Percentiles rank a stretch among this genome's conserved stretches.
Evolutionary conservation across 2,797 vertebrate species (phyloP).

Genomic region (Lacerta agilis): DNA sequence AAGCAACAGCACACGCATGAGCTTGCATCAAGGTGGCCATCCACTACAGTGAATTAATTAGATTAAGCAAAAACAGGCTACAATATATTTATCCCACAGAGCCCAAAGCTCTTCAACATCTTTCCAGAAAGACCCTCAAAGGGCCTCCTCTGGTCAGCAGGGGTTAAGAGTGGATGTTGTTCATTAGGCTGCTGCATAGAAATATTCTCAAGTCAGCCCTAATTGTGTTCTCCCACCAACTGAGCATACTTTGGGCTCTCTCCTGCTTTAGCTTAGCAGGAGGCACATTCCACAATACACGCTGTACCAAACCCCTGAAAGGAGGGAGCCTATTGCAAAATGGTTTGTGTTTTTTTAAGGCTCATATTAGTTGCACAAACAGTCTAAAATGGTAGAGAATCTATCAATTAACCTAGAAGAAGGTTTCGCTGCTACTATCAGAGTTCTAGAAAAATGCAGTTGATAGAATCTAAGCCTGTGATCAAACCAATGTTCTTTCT

Average conservation of each 20-base stretch:
- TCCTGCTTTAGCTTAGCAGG: not conserved
- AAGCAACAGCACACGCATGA: not conserved
- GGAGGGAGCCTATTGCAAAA: not conserved
- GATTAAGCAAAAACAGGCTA: not conserved
- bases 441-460: not conserved
- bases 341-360: too few species aligned
- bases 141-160: not conserved
- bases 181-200: not conserved
- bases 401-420: not conserved
- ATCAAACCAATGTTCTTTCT: not conserved
- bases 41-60: not conserved
- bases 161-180: not conserved
- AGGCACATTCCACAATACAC: slow-evolving; percentile 1
- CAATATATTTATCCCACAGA: not conserved
- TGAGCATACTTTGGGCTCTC: not conserved
- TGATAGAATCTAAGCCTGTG: not conserved
- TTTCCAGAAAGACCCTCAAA: not conserved
- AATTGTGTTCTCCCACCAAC: not conserved
- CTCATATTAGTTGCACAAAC: not conserved
- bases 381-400: not conserved
- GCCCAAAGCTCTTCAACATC: not conserved
- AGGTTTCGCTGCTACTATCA: not conserved
- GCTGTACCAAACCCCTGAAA: not conserved
- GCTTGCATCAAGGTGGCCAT: not conserved
- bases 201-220: not conserved